Conservation (phyloP, 1,140 invertebrate genomes). For the Delia radicum region DNA sequence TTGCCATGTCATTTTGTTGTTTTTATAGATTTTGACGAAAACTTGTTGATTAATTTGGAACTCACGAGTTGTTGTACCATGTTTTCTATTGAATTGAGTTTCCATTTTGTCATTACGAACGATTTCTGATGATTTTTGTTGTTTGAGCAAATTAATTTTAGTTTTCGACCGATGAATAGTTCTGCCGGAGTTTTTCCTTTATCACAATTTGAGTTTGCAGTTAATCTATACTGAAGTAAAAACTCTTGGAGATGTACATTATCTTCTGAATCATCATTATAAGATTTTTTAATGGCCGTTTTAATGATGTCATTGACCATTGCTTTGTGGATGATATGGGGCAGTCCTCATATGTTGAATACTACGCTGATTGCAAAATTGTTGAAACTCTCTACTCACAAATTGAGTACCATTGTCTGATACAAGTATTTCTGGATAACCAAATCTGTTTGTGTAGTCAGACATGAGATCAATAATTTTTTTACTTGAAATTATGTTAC, state of each 20-base stretch:
- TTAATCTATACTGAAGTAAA: conserved; percentile 27
- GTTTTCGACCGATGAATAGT: background rate
- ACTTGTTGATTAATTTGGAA: background rate
- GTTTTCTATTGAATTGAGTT: background rate
- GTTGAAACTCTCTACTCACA: too few relatives aligned
- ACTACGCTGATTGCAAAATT: too few relatives aligned
- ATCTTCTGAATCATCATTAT: conserved; percentile 35
- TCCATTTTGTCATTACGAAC: background rate
- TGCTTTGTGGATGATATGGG: background rate
- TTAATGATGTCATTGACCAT: conserved; percentile 30
- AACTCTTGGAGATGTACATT: background rate
- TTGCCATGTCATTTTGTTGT: background rate
- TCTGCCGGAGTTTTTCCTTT: background rate
- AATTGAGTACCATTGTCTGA: too few relatives aligned
- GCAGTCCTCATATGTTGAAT: too few relatives aligned
- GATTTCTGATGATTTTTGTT: background rate
- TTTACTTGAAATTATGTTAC: too few relatives aligned
- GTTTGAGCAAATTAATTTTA: background rate
- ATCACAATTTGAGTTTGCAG: conserved; percentile 4
- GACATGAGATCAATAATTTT: too few relatives aligned
- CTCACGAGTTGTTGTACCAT: background rate
- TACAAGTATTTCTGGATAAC: too few relatives aligned
- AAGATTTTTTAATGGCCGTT: conserved; percentile 33
- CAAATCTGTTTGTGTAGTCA: too few relatives aligned
- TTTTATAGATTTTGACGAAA: background rate